Percentiles rank a stretch among this genome's conserved stretches.
phyloP scores from a whole-genome alignment of 2,113 vertebrate species.

The Brachionichthys hirsutus region DNA sequence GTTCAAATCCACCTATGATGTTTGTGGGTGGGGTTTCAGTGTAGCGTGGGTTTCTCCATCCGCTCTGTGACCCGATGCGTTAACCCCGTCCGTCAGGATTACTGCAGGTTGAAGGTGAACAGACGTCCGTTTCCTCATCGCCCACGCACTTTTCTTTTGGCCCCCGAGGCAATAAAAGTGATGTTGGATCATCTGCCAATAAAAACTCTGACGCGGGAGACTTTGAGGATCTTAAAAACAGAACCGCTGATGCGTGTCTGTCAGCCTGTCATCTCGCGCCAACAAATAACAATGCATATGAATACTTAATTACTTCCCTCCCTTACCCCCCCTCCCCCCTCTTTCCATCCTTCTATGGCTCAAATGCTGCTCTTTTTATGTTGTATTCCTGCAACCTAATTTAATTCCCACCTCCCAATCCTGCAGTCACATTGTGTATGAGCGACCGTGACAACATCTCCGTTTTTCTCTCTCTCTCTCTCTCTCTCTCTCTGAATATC shows the following conservation, averaged over 20 bases:
- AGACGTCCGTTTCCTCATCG: constrained; percentile 9
- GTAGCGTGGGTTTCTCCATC: neutral
- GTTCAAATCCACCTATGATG: no score
- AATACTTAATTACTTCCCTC: constrained; percentile 39
- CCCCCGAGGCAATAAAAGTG: constrained; percentile 14
- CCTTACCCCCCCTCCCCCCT: neutral
- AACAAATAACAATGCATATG: constrained; percentile 23
- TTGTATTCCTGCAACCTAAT: constrained; percentile 48
- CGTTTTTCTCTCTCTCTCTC: constrained; percentile 29
- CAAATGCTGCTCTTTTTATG: constrained; percentile 13
- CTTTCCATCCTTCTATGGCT: constrained; percentile 13
- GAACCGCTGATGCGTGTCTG: neutral
- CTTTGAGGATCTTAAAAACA: constrained; percentile 16
- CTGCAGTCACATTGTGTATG: constrained; percentile 34
- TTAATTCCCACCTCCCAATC: constrained; percentile 39
- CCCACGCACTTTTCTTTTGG: constrained; percentile 12
- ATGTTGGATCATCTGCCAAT: constrained; percentile 16
- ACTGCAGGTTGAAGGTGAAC: constrained; percentile 21
- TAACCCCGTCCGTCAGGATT: constrained; percentile 2
- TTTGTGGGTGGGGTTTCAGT: no score
- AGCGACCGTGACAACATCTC: constrained; percentile 25
- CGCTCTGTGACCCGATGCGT: neutral
- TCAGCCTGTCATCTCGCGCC: constrained; percentile 1
- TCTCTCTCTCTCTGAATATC: constrained; percentile 9
- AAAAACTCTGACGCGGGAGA: neutral